Base-by-base conservation (phyloP, 2,113 vertebrate genomes). In the Serinus canaria region DNA sequence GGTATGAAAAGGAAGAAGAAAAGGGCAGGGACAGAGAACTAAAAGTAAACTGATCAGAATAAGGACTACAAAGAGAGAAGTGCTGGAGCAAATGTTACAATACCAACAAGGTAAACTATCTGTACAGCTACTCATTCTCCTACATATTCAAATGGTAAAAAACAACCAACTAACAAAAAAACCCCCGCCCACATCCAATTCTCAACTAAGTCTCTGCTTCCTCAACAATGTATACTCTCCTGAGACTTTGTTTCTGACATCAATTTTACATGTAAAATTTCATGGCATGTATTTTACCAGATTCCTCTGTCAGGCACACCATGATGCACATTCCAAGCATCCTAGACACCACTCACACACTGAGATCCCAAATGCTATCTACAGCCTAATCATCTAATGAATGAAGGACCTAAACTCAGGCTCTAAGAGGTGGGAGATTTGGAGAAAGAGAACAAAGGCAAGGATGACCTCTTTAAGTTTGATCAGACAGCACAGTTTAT, bases 141-240 rank as follows among this genome's bases (percentile, higher is more conserved):
- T 43, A 50, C 7, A 60, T 20, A 60, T 3, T 70, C 5, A 77
- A 69, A 56, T 28, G 33, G 6, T 24, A 62, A 68, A 24, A 6
- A 10, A 4, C 19, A 70, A 41, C 11, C 5, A 43, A 20, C 13
- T 4, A 39, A 20, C 25, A 15, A 33, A 17, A 17, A 9, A 30
- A 15, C 30, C 10, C 5, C 2, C 21, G 35, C 8, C 3, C 13
- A 15, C 2, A 0, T 6, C 11, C 5, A 53, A 53, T 37, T 35
- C n/a, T 46, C 11, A 35, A 11, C 15, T 33, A 72, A 73, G 24
- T 52, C 33, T 62, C 43, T 0, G 0, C 28, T 78, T 78, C 37
- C 33, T 25, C n/a, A 53, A 8, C 13, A 52, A 41, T 3, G 2
- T 25, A 30, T 8, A 19, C 5, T 46, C 15, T 53, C 23, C 31